These are phyloP conservation scores for Fratercula arctica DNA, from an alignment of 2,797 vertebrate genomes.

Conservation along the genomic window DNA sequence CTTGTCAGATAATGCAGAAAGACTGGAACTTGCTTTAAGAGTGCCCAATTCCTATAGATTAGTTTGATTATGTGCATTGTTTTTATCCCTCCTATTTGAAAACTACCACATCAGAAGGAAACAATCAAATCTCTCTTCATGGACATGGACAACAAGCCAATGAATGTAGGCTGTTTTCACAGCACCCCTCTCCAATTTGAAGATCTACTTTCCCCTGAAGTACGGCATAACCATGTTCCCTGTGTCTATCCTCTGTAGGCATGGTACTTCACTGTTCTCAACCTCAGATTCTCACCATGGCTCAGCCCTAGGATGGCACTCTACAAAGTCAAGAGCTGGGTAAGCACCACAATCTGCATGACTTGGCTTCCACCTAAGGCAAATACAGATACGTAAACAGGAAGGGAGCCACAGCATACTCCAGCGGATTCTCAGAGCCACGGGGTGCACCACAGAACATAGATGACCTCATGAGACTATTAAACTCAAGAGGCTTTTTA, in stretches of 20 bases:
- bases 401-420: neutral
- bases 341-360: neutral
- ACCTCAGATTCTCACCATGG: neutral
- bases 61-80: neutral
- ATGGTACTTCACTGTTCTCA: neutral
- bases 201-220: neutral
- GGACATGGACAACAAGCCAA: neutral
- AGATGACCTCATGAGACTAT: neutral
- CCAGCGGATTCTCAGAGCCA: neutral
- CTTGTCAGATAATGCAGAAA: neutral
- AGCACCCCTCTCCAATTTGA: neutral
- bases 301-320: neutral
- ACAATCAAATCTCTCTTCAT: neutral
- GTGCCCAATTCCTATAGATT: neutral
- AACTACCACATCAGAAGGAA: neutral
- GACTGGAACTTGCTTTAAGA: neutral
- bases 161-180: neutral
- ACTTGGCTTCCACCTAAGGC: neutral
- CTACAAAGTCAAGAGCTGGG: neutral
- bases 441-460: neutral
- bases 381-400: neutral
- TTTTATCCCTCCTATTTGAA: neutral
- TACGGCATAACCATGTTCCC: neutral
- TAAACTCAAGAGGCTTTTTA: neutral
- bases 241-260: no score